Percentiles rank a stretch among this genome's conserved stretches.
Evolutionary conservation across 2,888 invertebrate species (phyloP).

Genomic region (Chorisops tibialis): DNA sequence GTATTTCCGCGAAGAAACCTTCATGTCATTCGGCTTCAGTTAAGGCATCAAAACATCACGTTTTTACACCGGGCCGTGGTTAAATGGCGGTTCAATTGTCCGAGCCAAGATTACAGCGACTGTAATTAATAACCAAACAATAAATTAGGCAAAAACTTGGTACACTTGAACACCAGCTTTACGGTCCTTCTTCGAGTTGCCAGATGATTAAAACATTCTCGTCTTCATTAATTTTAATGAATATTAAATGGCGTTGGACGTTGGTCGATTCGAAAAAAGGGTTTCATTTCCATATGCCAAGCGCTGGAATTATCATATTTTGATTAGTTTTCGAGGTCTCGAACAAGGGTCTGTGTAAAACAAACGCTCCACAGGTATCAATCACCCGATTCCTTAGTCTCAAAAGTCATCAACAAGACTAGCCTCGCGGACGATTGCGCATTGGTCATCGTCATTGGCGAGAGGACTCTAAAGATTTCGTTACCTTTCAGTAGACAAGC

Average conservation of each 20-base stretch:
- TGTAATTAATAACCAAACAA: constrained; percentile 33
- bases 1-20: no score
- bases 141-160: constrained; percentile 27
- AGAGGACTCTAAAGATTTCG: constrained; percentile 8
- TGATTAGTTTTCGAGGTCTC: constrained; percentile 23
- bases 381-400: constrained; percentile 16
- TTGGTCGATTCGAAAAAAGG: constrained; percentile 5
- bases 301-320: constrained; percentile 28
- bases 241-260: constrained; percentile 27
- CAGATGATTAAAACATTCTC: constrained; percentile 39
- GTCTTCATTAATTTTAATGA: constrained; percentile 40
- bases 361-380: constrained; percentile 20
- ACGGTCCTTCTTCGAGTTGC: background rate
- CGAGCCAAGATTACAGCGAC: constrained; percentile 7
- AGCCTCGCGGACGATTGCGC: background rate
- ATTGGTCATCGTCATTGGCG: constrained; percentile 13
- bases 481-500: background rate
- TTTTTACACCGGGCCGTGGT: background rate
- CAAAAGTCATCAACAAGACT: background rate
- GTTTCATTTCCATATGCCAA: constrained; percentile 17
- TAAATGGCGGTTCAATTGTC: background rate
- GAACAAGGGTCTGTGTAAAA: background rate
- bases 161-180: background rate
- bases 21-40: no score
- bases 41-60: constrained; percentile 13